A percentile compares a stretch with the other conserved stretches of the same genome.
These are phyloP conservation scores for Drosophila yakuba DNA, from an alignment of 1,140 invertebrate species.

Conservation along the genomic window DNA sequence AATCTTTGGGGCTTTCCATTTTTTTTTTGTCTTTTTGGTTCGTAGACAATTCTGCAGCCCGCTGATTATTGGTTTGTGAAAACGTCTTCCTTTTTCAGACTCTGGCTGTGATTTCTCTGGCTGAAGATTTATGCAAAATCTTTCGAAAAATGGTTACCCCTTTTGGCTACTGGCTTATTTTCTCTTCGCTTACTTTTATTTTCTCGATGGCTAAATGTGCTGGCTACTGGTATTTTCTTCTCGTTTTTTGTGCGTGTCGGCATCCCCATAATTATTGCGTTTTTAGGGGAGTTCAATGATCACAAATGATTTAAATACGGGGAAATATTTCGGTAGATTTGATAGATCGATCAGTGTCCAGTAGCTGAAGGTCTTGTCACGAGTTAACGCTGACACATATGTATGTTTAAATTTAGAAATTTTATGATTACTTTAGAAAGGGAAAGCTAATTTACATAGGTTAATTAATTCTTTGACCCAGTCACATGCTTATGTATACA, in stretches of 20 bases:
- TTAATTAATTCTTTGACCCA: neutral
- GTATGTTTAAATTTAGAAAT: neutral
- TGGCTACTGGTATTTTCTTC: slow-evolving; percentile 64
- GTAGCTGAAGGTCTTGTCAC: slow-evolving; percentile 2
- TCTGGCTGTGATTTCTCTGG: slow-evolving; percentile 11
- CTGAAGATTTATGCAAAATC: slow-evolving; percentile 77
- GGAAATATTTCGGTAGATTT: neutral
- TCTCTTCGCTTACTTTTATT: slow-evolving; percentile 40
- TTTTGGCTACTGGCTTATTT: slow-evolving; percentile 29
- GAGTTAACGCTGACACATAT: neutral
- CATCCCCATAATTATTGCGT: slow-evolving; percentile 10
- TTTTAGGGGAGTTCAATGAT: slow-evolving; percentile 23
- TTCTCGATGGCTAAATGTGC: slow-evolving; percentile 42
- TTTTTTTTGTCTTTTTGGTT: neutral
- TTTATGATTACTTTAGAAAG: neutral
- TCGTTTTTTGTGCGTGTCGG: slow-evolving; percentile 8
- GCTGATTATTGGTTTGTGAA: slow-evolving; percentile 78
- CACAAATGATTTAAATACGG: slow-evolving; percentile 11
- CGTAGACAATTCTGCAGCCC: slow-evolving; percentile 11
- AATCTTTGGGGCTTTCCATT: slow-evolving; percentile 60
- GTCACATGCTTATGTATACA: neutral
- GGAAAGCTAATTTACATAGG: too few relatives aligned
- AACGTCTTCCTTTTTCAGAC: slow-evolving; percentile 45
- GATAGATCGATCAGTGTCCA: slow-evolving; percentile 3
- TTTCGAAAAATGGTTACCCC: slow-evolving; percentile 71